Evolutionary conservation across 2,797 vertebrate genomes (phyloP).

Genomic region (Sebastiscus tertius): DNA sequence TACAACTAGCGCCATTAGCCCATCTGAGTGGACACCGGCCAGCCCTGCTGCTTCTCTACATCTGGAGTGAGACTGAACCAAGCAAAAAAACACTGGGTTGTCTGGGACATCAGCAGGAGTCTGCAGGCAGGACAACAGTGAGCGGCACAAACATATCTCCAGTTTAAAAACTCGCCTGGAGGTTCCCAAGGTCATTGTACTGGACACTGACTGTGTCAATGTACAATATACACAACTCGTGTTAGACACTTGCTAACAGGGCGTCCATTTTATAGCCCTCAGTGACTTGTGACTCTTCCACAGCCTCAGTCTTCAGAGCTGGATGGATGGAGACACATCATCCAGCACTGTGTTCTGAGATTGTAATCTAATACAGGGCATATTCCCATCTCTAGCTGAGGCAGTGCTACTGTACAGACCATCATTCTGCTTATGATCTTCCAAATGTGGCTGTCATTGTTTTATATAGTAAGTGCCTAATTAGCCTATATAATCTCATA

Average conservation of each 20-base stretch:
- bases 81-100: constrained; percentile 30
- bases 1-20: neutral
- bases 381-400: neutral
- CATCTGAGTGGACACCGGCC: neutral
- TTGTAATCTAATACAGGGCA: neutral
- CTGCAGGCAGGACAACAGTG: constrained; percentile 28
- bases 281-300: neutral
- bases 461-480: neutral
- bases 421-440: neutral
- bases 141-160: constrained; percentile 22
- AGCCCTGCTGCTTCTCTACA: constrained; percentile 46
- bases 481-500: neutral
- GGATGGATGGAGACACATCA: neutral
- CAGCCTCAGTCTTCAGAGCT: neutral
- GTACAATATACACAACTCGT: neutral
- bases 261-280: neutral
- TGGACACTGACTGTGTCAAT: constrained; percentile 6
- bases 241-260: neutral
- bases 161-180: constrained; percentile 16
- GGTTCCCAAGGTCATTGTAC: constrained; percentile 20
- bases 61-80: constrained; percentile 40
- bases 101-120: constrained; percentile 56
- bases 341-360: neutral
- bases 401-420: neutral
- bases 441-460: neutral